Conservation (phyloP, 1,140 invertebrate species). For the Anoplolepis gracilipes region DNA sequence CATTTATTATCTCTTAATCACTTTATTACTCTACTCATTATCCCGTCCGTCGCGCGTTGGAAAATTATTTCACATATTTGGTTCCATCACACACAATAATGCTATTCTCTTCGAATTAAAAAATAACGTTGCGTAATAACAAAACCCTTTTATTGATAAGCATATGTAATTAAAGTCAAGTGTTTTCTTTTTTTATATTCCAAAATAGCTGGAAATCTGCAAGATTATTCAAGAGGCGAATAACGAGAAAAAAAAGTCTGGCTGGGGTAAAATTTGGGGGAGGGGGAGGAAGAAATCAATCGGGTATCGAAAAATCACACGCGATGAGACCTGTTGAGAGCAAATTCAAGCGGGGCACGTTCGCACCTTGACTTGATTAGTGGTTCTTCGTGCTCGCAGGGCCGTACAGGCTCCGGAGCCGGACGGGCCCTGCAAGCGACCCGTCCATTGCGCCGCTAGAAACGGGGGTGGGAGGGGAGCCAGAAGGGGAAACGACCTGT, state of each 20-base stretch:
- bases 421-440: constrained; percentile 11
- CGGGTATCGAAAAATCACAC: constrained; percentile 15
- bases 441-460: constrained; percentile 4
- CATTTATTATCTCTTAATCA: not conserved
- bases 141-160: not conserved
- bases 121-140: not conserved
- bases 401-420: constrained; percentile 20
- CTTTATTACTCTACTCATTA: not conserved
- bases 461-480: not conserved
- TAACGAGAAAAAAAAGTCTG: not conserved
- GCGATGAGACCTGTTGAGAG: constrained; percentile 65
- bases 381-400: constrained; percentile 61
- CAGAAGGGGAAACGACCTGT: constrained; percentile 31
- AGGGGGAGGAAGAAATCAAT: not conserved
- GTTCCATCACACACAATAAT: not conserved
- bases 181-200: not conserved
- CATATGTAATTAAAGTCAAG: not conserved
- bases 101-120: not conserved
- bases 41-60: not conserved
- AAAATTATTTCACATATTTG: not conserved
- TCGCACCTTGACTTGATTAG: constrained; percentile 83
- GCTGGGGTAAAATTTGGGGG: no score
- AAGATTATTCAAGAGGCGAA: not conserved
- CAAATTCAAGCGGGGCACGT: constrained; percentile 82
- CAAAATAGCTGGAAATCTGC: not conserved